A percentile compares a stretch with the other conserved stretches of the same genome.
These are phyloP conservation scores for Sorex fumeus DNA, from an alignment of 2,113 vertebrate genomes.

Conservation along the genomic window DNA sequence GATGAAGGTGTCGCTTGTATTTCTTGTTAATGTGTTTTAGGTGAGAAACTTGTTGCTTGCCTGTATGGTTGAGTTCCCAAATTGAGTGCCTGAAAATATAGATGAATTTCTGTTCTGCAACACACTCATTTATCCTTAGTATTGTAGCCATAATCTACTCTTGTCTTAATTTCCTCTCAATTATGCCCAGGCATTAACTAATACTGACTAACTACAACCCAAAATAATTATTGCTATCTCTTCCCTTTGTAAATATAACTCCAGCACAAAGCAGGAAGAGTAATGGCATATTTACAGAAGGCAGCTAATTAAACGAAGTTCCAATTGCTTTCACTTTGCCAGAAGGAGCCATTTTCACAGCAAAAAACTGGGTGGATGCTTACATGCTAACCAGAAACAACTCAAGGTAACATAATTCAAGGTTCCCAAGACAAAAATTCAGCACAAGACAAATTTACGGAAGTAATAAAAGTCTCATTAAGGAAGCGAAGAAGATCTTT, in stretches of 20 bases:
- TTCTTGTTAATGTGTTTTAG: background rate
- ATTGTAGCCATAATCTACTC: conserved; percentile 69
- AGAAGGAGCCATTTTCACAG: conserved; percentile 91
- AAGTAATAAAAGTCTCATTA: conserved; percentile 90
- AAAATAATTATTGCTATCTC: conserved; percentile 90
- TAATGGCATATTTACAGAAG: conserved; percentile 91
- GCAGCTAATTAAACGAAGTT: conserved; percentile 91
- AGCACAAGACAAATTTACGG: conserved; percentile 88
- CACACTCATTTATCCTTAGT: conserved; percentile 23
- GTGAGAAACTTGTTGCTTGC: conserved; percentile 22
- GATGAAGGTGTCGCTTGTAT: background rate
- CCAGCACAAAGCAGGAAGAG: conserved; percentile 86
- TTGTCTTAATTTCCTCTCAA: conserved; percentile 88
- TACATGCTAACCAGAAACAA: conserved; percentile 85
- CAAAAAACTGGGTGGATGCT: conserved; percentile 85
- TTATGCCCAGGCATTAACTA: conserved; percentile 90
- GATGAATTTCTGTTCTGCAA: conserved; percentile 58
- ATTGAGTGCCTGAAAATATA: conserved; percentile 39
- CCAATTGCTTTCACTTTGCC: conserved; percentile 91
- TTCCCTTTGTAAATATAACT: conserved; percentile 91
- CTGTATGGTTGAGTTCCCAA: background rate
- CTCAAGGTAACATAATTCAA: conserved; percentile 88
- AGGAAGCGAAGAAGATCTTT: conserved; percentile 87
- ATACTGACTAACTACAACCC: conserved; percentile 89
- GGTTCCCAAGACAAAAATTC: conserved; percentile 90